Evolutionary conservation across 2,797 vertebrate genomes (phyloP).

Genomic region (Protonibea diacanthus): DNA sequence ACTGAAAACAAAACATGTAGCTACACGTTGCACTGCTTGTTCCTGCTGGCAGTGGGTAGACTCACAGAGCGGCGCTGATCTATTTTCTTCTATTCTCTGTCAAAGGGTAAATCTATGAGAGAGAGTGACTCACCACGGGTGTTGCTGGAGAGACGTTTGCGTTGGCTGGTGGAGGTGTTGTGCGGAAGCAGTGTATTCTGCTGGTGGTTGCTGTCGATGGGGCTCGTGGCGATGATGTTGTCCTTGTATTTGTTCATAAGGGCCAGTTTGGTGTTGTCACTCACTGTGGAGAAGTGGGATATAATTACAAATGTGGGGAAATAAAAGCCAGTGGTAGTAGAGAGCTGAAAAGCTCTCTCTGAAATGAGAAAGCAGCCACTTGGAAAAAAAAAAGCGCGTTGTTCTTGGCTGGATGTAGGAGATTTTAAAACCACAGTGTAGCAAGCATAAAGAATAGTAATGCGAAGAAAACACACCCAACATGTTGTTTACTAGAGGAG

Average conservation of each 20-base stretch:
- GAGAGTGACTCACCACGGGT: conserved; percentile 89
- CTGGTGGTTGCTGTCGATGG: conserved; percentile 96
- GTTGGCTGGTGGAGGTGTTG: conserved; percentile 95
- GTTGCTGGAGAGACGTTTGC: conserved; percentile 97
- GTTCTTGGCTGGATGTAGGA: conserved; percentile 13
- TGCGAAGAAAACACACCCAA: conserved; percentile 14
- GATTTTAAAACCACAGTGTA: conserved; percentile 17
- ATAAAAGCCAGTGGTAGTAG: neutral
- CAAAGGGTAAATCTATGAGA: conserved; percentile 10
- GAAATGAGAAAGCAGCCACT: conserved; percentile 15
- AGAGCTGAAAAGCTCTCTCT: conserved; percentile 18
- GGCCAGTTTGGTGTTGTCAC: conserved; percentile 96
- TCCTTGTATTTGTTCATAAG: conserved; percentile 99
- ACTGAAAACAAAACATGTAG: neutral
- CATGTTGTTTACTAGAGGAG: conserved; percentile 37
- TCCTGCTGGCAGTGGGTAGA: conserved; percentile 1
- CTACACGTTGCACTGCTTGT: neutral
- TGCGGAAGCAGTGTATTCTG: conserved; percentile 96
- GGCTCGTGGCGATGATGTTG: conserved; percentile 98
- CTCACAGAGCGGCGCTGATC: neutral
- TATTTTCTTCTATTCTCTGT: neutral
- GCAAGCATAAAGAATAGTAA: neutral
- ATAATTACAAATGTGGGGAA: conserved; percentile 32
- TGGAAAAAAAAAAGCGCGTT: neutral
- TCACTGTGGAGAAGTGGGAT: conserved; percentile 84